phyloP scores from a whole-genome alignment of 2,113 vertebrate genomes.

The Elanus axillaris region DNA sequence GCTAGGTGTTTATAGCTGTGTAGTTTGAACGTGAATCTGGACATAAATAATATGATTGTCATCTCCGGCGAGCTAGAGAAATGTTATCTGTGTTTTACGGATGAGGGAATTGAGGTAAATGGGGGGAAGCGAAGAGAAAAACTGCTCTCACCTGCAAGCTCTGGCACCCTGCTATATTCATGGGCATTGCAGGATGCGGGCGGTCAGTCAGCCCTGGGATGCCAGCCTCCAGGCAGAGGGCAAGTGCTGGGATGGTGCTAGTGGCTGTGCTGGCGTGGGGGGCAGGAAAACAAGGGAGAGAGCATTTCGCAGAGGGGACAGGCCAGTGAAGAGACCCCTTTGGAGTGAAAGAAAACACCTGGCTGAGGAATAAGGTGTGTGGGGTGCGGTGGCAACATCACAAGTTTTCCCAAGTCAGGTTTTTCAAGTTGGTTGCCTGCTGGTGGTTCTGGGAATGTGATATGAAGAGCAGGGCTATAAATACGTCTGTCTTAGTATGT shows the following conservation, averaged over 20 bases:
- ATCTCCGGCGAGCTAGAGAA: background rate
- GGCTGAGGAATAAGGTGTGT: background rate
- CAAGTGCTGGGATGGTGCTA: fast-evolving
- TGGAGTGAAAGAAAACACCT: background rate
- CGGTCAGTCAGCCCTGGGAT: background rate
- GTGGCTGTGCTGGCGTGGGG: background rate
- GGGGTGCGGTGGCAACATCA: background rate
- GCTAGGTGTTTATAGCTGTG: background rate
- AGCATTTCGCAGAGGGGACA: background rate
- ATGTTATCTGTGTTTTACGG: background rate
- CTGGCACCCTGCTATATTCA: background rate
- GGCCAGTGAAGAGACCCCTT: background rate
- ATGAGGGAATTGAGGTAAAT: background rate
- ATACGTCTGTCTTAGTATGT: fast-evolving
- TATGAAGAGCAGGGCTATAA: background rate
- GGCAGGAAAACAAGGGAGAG: background rate
- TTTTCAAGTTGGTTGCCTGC: background rate
- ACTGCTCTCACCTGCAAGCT: background rate
- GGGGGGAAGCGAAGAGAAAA: background rate
- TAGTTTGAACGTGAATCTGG: background rate
- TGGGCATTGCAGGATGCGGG: fast-evolving
- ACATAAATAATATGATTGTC: background rate
- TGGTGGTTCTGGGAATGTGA: fast-evolving
- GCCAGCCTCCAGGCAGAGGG: background rate
- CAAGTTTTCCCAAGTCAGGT: too few relatives aligned